phyloP scores from a whole-genome alignment of 2,888 invertebrate species.

The Diachrysia chrysitis region DNA sequence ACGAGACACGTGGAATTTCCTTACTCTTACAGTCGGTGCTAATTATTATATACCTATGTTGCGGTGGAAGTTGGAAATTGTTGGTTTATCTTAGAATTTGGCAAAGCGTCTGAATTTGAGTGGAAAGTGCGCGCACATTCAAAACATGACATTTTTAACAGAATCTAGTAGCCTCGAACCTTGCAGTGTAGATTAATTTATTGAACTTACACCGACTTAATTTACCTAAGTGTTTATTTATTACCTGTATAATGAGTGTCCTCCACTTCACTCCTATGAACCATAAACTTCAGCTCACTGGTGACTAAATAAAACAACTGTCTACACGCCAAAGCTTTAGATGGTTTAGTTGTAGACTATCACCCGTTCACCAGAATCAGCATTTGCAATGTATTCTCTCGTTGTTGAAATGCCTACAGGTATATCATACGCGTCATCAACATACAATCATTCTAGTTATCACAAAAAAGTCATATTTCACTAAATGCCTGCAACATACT shows the following conservation, averaged over 20 bases:
- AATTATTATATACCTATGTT: constrained; percentile 58
- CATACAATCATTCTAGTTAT: not conserved
- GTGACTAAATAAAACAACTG: no score
- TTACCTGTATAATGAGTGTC: no score
- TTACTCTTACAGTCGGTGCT: constrained; percentile 52
- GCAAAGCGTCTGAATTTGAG: not conserved
- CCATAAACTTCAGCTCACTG: no score
- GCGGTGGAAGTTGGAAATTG: constrained; percentile 26
- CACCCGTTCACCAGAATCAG: not conserved
- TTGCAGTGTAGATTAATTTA: no score
- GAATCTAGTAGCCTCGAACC: no score
- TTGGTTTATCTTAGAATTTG: not conserved
- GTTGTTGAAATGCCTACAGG: not conserved
- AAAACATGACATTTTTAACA: no score
- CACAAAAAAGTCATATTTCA: not conserved
- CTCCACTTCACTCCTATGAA: no score
- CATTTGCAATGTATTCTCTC: no score
- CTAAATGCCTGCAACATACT: constrained; percentile 4
- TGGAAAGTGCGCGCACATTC: not conserved
- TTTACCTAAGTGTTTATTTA: no score
- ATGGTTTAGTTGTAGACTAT: no score
- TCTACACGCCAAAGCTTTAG: no score
- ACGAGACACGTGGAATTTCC: constrained; percentile 66
- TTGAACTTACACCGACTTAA: no score
- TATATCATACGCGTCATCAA: not conserved